Evolutionary conservation across 2,113 vertebrate genomes (phyloP), one percentile per base, ranked within the genome.

Genomic region (Leuciscus idus): DNA sequence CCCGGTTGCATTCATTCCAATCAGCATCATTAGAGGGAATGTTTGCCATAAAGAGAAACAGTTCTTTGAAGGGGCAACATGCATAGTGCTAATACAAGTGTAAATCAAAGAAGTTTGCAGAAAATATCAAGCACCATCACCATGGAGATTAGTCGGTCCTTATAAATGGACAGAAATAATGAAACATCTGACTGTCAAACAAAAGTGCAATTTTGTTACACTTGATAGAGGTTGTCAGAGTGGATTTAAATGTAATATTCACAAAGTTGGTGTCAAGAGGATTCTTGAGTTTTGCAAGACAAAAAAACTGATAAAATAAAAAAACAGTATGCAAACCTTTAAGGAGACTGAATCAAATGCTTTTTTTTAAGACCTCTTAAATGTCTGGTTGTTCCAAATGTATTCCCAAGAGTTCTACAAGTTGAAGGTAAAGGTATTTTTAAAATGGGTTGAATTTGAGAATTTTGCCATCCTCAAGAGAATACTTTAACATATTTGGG

Each of bases 151-250:
- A 30, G 13, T 43, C 3, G 28, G 7, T 46, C 55, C 36, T 43
- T 26, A 50, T 48, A 81, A 64, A 81, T 81, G 78, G n/a, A 66
- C 26, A 30, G 39, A 48, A 66, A 81, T 81, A 64, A 66, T 81
- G n/a, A 81, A 81, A 81, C n/a, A 48, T 26, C 17, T 66, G 36
- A 46, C 78, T 43, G 74, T 77, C 48, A 30, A 55, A 55, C 74
- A 62, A 81, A 81, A 81, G 15, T 66, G 59, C 79, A 48, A 48
- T 48, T 66, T 81, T 81, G 79, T 66, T 80, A 62, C 1, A 28
- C 36, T 43, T 80, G 23, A 80, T 26, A 61, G 13, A 80, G 39
- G 59, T 81, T 66, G 36, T 64, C 61, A 28, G 59, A 4, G 79
- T 48, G 26, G 15, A 28, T 66, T 4, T 48, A 21, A 66, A 64